Conservation (phyloP, 2,113 vertebrate species). For the Burhinus bistriatus region DNA sequence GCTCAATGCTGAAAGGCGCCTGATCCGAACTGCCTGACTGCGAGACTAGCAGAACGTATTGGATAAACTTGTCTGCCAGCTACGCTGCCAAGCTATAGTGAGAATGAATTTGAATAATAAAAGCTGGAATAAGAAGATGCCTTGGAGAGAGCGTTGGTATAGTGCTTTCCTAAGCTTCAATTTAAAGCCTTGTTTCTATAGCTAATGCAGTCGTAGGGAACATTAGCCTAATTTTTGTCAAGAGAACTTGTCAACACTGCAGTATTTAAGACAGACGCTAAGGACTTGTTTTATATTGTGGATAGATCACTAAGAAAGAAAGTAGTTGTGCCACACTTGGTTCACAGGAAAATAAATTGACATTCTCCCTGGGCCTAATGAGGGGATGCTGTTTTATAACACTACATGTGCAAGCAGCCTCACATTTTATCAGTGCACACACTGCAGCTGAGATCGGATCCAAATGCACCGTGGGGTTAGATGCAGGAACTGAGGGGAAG, state of each 20-base stretch:
- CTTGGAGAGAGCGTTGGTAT: conserved; percentile 44
- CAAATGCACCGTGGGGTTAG: background rate
- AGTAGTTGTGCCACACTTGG: conserved; percentile 44
- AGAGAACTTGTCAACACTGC: conserved; percentile 65
- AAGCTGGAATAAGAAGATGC: conserved; percentile 61
- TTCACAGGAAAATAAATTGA: conserved; percentile 53
- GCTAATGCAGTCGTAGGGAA: conserved; percentile 60
- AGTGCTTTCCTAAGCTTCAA: conserved; percentile 27
- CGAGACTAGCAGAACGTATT: background rate
- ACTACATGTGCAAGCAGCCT: background rate
- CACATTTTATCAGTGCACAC: background rate
- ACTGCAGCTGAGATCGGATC: fast-evolving
- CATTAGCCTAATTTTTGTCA: conserved; percentile 75
- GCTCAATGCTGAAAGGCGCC: background rate
- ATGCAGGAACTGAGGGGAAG: background rate
- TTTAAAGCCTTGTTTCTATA: conserved; percentile 66
- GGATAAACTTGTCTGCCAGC: background rate
- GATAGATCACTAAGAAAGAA: conserved; percentile 47
- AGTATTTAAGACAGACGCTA: conserved; percentile 53
- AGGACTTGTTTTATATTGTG: conserved; percentile 52
- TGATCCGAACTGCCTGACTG: background rate
- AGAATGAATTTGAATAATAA: conserved; percentile 71
- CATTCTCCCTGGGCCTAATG: background rate
- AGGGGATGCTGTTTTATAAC: background rate
- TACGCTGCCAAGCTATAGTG: conserved; percentile 33